Base-by-base conservation (phyloP, 2,113 vertebrate species). In the Daubentonia madagascariensis region DNA sequence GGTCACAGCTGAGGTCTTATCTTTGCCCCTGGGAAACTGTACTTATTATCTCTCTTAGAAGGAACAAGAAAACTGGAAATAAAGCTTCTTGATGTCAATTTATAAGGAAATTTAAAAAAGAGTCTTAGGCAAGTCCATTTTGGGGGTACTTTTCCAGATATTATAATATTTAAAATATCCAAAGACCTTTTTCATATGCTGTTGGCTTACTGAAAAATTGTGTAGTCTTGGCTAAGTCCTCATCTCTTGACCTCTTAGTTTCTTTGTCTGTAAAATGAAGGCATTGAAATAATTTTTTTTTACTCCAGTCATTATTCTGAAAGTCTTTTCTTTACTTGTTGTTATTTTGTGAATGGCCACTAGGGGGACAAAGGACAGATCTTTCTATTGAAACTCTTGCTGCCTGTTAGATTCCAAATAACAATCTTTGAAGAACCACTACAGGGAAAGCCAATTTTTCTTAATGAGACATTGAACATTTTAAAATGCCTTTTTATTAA, bases 281-380 rank as follows among this genome's bases (percentile, higher is more conserved):
- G 30, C 0, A 0, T 35, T 92, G 32, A 67, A 35, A 45, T 45
- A 70, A 30, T 32, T 63, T 40, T n/a, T 73, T 96, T 93, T n/a
- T 25, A 52, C 6, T 72, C 63, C 30, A 3, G 8, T 22, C 11
- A 23, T 54, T 54, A 12, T 68, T 61, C 16, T n/a, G 48, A 54
- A 28, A 72, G 30, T 45, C 17, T 61, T 67, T 48, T 76, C 85
- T 93, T 86, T 91, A 32, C 20, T 10, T 45, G 28, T 81, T 89
- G 93, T n/a, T 79, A 63, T 96, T 94, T 85, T 95, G 30, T 13
- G 11, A 85, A 37, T 95, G 86, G 48, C 96, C 96, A 91, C 98
- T 89, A 98, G 98, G 97, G 91, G 97, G 98, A 91, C 81, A 86
- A 78, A 86, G 76, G 61, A 20, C 25, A 13, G 52, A 5, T 72